Evolutionary conservation across 1,140 invertebrate species (phyloP), one percentile per base, ranked within the genome.

Genomic region (Campoletis sonorensis): DNA sequence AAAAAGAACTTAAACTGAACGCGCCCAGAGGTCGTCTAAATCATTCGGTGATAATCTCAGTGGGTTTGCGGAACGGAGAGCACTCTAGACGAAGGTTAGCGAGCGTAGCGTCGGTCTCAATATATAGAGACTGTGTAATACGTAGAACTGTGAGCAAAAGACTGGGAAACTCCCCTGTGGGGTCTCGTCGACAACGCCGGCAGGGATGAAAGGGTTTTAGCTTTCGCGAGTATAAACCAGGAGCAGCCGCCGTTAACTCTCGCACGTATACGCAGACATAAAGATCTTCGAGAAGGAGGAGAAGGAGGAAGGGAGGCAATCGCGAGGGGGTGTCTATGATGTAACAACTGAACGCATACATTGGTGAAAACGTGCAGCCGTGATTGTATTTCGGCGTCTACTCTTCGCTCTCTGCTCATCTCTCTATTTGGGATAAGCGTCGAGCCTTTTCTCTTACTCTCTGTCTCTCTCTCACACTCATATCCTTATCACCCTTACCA

Each of bases 391-490:
- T 83, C 77, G 80, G 82, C 82, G 78, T 78, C 79, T 81, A 81
- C 68, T 85, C 83, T 51, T 45, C 54, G 76, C 40, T 51, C 71
- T 23, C 4, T 73, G 13, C 64, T 68, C 27, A 33, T 68, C 45
- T 76, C 77, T 85, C 84, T 85, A 85, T 23, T 85, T 84, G 84
- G 85, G 85, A 85, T 86, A 87, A 88, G 86, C 85, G 84, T 77
- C 78, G 49, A 82, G 79, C 26, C 64, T 37, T 82, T n/a, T 15
- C 15, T 54, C 49, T 54, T 15, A 8, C 15, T 64, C 58, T 64
- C 64, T 30, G n/a, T n/a, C n/a, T n/a, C n/a, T n/a, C n/a, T n/a
- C n/a, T n/a, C n/a, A n/a, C n/a, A n/a, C 64, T 30, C 64, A 15
- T 33, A 26, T 68, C 45, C 82, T 86, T 80, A 82, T 83, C 83